Evolutionary conservation across 2,113 vertebrate genomes (phyloP), one percentile per base, ranked within the genome.

Genomic region (Garra rufa): DNA sequence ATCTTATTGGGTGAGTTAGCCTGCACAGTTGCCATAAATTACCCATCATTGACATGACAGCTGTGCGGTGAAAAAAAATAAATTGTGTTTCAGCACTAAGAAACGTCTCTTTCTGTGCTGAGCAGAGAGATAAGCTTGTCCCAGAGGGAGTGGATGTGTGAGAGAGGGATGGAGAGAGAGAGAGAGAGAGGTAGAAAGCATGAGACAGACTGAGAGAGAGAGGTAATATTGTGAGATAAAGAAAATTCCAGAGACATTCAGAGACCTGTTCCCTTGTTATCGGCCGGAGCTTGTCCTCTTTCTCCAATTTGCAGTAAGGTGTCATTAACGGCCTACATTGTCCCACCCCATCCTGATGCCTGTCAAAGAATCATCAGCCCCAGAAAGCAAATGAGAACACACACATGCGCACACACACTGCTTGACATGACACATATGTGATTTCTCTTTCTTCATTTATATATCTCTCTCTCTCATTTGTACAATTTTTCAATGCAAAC

Each of bases 211-310:
- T 11, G 75, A 34, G 30, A 50, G 43, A 63, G 57, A 43, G 41
- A 46, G 50, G 15, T 48, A 75, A 24, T 84, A 50, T 65, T 67
- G 55, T 17, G 13, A 55, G 15, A 81, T 69, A 71, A 52, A 73
- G 79, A 50, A 79, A 41, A 76, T 80, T 82, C 30, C 34, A 82
- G 69, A 79, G 65, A 69, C 77, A 65, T 84, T 61, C 24, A 48
- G 85, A 87, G 78, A 86, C 73, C 85, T 15, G 86, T 85, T 88
- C 79, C 50, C 91, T 91, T 86, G 86, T 91, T 93, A 92, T 91
- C 89, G 87, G 86, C 83, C 86, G 43, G 84, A 52, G 86, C 81
- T 48, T 88, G 87, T 89, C 88, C 86, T 89, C 86, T 85, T 77
- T 78, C 84, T 85, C 85, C 87, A 89, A 90, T 92, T 90, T 91